Conservation (phyloP, 2,113 vertebrate species). For the Lucifuga dentata region DNA sequence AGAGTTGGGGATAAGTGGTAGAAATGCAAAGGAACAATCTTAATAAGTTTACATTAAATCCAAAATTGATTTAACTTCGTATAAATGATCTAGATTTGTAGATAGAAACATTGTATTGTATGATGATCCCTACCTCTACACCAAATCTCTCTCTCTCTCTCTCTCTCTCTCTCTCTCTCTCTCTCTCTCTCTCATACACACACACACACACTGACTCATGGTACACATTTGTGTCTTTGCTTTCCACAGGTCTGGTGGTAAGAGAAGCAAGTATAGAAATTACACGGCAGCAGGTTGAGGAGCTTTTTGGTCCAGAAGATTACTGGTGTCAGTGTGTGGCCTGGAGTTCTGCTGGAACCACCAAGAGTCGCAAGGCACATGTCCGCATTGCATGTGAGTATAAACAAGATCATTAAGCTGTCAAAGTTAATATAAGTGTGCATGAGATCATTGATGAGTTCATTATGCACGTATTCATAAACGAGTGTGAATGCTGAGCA, state of each 20-base stretch:
- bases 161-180: no score
- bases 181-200: no score
- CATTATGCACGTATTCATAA: no score
- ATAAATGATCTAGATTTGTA: constrained; percentile 48
- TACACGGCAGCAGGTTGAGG: constrained; percentile 97
- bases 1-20: constrained; percentile 32
- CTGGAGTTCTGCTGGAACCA: constrained; percentile 98
- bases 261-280: constrained; percentile 98
- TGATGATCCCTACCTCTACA: constrained; percentile 36
- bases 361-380: constrained; percentile 96
- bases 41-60: constrained; percentile 46
- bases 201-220: no score
- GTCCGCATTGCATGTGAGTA: constrained; percentile 98
- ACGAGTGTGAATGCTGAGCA: no score
- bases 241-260: constrained; percentile 93
- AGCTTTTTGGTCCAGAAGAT: constrained; percentile 95
- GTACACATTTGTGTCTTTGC: no score
- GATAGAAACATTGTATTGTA: constrained; percentile 36
- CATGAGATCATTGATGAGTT: no score
- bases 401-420: no score
- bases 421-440: no score
- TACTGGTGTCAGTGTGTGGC: constrained; percentile 99
- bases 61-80: constrained; percentile 16
- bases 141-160: no score
- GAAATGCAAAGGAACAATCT: constrained; percentile 41